Evolutionary conservation across 2,113 vertebrate genomes (phyloP), one percentile per base, ranked within the genome.

Genomic region (Odocoileus hemionus): DNA sequence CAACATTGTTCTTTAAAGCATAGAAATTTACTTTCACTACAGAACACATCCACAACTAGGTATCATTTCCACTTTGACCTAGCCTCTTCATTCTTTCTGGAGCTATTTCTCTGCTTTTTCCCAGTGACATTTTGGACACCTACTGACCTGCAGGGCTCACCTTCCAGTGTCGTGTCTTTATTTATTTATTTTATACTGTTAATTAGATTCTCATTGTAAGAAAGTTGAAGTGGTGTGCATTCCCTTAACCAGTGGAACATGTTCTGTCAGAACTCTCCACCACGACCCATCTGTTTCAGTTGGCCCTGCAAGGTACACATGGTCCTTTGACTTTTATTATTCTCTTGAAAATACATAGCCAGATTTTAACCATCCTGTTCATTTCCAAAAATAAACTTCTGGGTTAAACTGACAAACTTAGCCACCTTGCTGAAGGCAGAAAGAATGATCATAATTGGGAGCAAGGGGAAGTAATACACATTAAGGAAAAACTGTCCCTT

Each of bases 401-500:
- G 7, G 50, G 67, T 23, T 91, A 26, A 83, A 52, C 6, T 21
- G 57, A 50, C 33, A 89, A 93, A 83, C 14, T 36, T 50, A 94
- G 6, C 60, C n/a, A 92, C 36, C 50, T 95, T 67, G 16, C 39
- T 39, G 39, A 39, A 39, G 39, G 39, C 57, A 92, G 36, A 80
- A 76, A 92, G 33, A 60, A 54, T 58, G 89, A 67, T 5, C 21
- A 61, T 64, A 89, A 88, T 45, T 92, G 76, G 60, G 23, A 92
- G 11, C 21, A 58, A 23, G 52, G 74, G 93, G 21, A 43, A 23
- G 28, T 12, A 76, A 50, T 55, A 76, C 52, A n/a, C 47, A 74
- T 89, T 70, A 89, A 92, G 95, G 25, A 86, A 92, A 80, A 91
- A 78, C n/a, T 92, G 54, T 2, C 91, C 91, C 45, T 89, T 78